These are phyloP conservation scores for Daboia siamensis DNA, from an alignment of 2,113 vertebrate genomes.

Conservation along the genomic window DNA sequence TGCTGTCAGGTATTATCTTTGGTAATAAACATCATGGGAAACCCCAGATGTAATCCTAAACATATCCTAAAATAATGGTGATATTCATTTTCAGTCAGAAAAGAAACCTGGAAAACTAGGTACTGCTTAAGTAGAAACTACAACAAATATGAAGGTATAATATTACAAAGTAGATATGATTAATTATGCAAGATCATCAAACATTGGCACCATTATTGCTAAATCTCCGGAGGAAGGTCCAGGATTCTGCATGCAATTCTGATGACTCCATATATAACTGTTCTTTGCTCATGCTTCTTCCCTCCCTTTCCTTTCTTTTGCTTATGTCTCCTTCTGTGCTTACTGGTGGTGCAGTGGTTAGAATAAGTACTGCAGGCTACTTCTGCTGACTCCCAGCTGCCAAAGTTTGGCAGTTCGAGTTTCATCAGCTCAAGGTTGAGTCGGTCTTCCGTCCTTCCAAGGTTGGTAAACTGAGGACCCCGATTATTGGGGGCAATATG, in stretches of 20 bases:
- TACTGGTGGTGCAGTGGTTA: background rate
- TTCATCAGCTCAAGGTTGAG: no score
- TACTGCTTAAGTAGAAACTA: background rate
- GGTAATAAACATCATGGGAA: background rate
- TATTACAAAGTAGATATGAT: background rate
- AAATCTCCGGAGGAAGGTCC: background rate
- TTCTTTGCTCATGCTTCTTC: background rate
- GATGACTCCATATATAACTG: background rate
- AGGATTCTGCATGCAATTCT: background rate
- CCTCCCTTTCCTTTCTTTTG: background rate
- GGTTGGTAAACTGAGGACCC: no score
- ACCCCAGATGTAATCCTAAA: background rate
- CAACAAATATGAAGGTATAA: background rate
- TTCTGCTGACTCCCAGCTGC: no score
- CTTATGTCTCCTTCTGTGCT: background rate
- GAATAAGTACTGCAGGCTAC: no score
- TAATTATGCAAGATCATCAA: background rate
- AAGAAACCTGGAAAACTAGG: background rate
- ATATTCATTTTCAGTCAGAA: background rate
- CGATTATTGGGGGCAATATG: no score
- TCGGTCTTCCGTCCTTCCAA: no score
- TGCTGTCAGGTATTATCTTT: background rate
- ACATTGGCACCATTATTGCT: background rate
- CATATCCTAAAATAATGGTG: background rate
- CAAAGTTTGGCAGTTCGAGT: no score